Evolutionary conservation across 2,888 invertebrate genomes (phyloP).

Genomic region (Pollenia angustigena): DNA sequence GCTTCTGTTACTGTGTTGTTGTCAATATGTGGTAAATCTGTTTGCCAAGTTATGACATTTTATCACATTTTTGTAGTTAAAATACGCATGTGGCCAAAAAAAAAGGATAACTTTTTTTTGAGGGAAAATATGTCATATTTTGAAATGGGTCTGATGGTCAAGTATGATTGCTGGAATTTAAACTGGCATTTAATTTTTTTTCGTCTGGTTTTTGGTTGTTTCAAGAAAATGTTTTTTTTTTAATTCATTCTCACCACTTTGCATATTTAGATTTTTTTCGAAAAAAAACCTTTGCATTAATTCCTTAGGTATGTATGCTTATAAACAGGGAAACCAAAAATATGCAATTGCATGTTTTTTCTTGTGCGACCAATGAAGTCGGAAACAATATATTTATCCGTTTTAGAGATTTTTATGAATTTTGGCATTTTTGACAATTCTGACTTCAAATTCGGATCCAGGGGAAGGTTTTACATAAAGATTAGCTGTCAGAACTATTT

Average conservation of each 20-base stretch:
- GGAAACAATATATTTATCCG: too few relatives aligned
- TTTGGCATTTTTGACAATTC: too few relatives aligned
- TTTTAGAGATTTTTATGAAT: too few relatives aligned
- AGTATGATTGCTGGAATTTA: background rate
- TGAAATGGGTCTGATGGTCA: constrained; percentile 18
- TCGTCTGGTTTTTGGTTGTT: background rate
- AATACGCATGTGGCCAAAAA: background rate
- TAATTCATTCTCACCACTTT: background rate
- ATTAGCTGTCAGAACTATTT: too few relatives aligned
- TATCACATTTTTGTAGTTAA: constrained; percentile 15
- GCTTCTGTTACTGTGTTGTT: background rate
- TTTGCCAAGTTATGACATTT: constrained; percentile 58
- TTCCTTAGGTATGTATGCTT: background rate
- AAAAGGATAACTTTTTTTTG: background rate
- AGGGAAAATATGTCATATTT: background rate
- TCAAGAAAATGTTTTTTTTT: background rate
- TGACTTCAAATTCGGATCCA: too few relatives aligned
- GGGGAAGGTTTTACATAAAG: too few relatives aligned
- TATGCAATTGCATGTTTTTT: too few relatives aligned
- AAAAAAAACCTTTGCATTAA: background rate
- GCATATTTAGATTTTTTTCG: background rate
- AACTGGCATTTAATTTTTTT: constrained; percentile 22
- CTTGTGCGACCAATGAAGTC: too few relatives aligned
- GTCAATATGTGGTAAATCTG: constrained; percentile 49
- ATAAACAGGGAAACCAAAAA: too few relatives aligned